A percentile compares a stretch with the other conserved stretches of the same genome.
Conservation (phyloP, 2,797 vertebrate genomes). For the Leucoraja ocellata region DNA sequence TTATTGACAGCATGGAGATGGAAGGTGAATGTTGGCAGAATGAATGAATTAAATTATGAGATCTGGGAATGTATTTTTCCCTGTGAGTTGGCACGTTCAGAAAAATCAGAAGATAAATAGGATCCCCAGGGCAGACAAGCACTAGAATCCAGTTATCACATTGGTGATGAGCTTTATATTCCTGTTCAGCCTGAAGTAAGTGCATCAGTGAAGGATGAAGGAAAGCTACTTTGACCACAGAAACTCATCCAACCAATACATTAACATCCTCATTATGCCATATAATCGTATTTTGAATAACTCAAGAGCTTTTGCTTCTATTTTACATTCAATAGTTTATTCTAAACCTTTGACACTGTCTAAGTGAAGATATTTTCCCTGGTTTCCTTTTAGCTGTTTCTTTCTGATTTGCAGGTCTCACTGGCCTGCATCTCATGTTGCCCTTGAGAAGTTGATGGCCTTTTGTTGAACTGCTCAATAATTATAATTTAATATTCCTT, state of each 20-base stretch:
- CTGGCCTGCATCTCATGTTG: too few relatives aligned
- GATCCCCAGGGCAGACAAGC: too few relatives aligned
- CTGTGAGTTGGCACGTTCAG: neutral
- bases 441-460: too few relatives aligned
- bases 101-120: neutral
- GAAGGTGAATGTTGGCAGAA: neutral
- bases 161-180: neutral
- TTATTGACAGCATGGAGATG: neutral
- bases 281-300: slow-evolving; percentile 19
- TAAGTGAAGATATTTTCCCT: neutral
- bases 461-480: too few relatives aligned
- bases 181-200: neutral
- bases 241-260: neutral
- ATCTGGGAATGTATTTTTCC: neutral
- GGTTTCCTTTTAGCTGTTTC: too few relatives aligned
- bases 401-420: too few relatives aligned
- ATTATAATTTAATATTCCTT: too few relatives aligned
- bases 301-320: neutral
- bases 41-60: neutral
- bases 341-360: neutral
- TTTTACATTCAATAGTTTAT: neutral
- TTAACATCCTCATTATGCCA: slow-evolving; percentile 24
- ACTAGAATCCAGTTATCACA: neutral
- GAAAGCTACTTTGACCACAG: neutral
- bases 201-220: neutral